Evolutionary conservation across 2,888 invertebrate genomes (phyloP).

Genomic region (Drosophila conformis): DNA sequence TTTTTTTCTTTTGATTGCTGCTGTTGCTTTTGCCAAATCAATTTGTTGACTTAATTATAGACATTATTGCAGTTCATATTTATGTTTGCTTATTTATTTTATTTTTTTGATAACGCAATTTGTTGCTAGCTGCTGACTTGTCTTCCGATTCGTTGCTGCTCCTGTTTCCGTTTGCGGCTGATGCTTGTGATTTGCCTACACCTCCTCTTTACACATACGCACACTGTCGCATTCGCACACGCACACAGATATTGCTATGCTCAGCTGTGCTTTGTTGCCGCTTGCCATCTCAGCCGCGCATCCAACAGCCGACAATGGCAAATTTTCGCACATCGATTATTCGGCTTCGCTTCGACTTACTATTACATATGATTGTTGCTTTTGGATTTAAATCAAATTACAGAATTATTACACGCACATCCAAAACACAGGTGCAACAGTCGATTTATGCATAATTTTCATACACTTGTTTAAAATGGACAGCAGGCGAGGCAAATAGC

Average conservation of each 20-base stretch:
- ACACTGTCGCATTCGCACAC: constrained; percentile 12
- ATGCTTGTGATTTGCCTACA: constrained; percentile 38
- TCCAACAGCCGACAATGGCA: constrained; percentile 39
- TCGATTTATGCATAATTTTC: constrained; percentile 43
- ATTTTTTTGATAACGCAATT: constrained; percentile 43
- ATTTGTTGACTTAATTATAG: constrained; percentile 47
- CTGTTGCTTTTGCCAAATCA: constrained; percentile 27
- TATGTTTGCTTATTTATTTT: constrained; percentile 9
- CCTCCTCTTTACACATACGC: constrained; percentile 24
- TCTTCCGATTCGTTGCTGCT: constrained; percentile 35
- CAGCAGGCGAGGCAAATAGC: constrained; percentile 24
- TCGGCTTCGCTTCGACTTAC: constrained; percentile 35
- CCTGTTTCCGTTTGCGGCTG: constrained; percentile 29
- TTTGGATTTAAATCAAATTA: constrained; percentile 20
- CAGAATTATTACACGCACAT: constrained; percentile 32
- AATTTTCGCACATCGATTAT: constrained; percentile 64
- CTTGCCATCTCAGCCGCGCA: constrained; percentile 21
- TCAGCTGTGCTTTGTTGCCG: constrained; percentile 58
- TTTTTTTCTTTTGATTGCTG: constrained; percentile 16
- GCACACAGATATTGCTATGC: constrained; percentile 24
- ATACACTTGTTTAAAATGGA: constrained; percentile 17
- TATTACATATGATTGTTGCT: constrained; percentile 32
- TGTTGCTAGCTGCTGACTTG: constrained; percentile 32
- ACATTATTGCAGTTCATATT: constrained; percentile 64
- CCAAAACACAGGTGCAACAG: constrained; percentile 19